Percentiles rank a stretch among this genome's conserved stretches.
Conservation (phyloP, 2,888 invertebrate species). For the Prosapia bicincta region DNA sequence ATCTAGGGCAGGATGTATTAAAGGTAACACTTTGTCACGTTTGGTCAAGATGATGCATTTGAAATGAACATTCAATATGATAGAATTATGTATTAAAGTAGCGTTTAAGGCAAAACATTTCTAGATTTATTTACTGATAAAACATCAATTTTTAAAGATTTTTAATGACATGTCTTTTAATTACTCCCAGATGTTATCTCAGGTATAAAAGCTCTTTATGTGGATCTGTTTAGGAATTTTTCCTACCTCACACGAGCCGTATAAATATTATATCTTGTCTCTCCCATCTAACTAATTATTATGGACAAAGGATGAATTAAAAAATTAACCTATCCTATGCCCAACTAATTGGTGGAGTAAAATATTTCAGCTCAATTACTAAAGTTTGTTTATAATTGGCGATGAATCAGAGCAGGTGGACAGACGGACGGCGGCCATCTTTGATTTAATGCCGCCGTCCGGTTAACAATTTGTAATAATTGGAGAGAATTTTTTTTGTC, state of each 20-base stretch:
- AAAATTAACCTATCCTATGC: neutral
- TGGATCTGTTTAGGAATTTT: no score
- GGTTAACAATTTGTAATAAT: neutral
- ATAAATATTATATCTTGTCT: neutral
- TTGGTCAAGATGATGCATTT: no score
- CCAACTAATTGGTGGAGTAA: neutral
- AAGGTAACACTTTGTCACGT: no score
- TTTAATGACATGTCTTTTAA: no score
- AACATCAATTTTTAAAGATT: no score
- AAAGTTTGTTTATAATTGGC: neutral
- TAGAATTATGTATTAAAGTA: no score
- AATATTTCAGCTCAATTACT: neutral
- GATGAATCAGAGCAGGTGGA: neutral
- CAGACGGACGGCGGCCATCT: neutral
- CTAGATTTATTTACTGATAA: no score
- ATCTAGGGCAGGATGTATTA: no score
- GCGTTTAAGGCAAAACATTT: no score
- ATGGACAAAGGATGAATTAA: neutral
- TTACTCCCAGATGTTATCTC: no score
- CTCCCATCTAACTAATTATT: neutral
- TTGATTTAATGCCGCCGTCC: slow-evolving; percentile 2
- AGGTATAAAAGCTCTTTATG: no score
- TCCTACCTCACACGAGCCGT: neutral
- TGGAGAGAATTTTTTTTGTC: neutral
- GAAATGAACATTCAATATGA: no score